Evolutionary conservation across 2,797 vertebrate species (phyloP).

Genomic region (Aselliscus stoliczkanus): DNA sequence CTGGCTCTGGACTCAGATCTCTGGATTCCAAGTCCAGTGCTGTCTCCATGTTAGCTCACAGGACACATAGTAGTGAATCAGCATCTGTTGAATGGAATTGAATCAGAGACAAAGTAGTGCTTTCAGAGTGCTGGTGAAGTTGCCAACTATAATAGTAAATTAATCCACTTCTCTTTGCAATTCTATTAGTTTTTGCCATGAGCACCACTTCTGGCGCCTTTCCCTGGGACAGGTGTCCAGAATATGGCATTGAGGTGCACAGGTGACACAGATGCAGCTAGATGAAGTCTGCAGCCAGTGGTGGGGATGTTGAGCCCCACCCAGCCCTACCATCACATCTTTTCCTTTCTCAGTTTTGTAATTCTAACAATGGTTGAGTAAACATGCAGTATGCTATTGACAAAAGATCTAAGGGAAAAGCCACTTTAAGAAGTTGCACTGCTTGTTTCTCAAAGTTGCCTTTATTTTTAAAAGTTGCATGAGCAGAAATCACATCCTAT

Average conservation of each 20-base stretch:
- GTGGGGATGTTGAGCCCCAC: not conserved
- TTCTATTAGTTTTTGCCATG: not conserved
- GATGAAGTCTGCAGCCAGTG: not conserved
- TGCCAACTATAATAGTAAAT: not conserved
- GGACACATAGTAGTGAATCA: not conserved
- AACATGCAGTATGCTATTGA: not conserved
- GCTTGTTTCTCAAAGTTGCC: not conserved
- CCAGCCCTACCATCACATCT: not conserved
- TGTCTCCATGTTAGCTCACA: not conserved
- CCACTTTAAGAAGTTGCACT: not conserved
- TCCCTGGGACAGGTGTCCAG: not conserved
- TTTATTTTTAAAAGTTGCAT: not conserved
- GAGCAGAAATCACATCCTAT: not conserved
- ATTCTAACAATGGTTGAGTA: not conserved
- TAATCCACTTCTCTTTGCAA: not conserved
- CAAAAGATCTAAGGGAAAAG: not conserved
- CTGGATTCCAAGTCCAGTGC: not conserved
- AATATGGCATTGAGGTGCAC: not conserved
- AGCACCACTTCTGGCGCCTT: not conserved
- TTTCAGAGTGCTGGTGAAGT: not conserved
- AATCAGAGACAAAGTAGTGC: not conserved
- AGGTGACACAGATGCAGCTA: not conserved
- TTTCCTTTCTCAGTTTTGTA: not conserved
- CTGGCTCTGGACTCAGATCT: not conserved
- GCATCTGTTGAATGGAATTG: not conserved